Evolutionary conservation across 1,140 invertebrate species (phyloP).

Genomic region (Frieseomelitta varia): DNA sequence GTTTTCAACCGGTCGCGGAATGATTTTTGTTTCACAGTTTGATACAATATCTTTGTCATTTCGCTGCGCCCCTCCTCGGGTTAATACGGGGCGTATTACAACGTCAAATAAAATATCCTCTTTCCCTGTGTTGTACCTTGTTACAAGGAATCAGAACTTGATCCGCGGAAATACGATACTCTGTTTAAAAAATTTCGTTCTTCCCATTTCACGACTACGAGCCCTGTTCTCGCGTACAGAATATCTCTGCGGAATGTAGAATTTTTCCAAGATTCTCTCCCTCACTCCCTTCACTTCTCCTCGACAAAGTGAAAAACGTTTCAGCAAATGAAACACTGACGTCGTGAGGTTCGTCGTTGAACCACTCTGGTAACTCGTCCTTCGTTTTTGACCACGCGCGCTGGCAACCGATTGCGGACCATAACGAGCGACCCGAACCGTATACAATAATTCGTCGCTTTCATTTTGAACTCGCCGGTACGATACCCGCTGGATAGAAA

Average conservation of each 20-base stretch:
- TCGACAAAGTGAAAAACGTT: neutral
- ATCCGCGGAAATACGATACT: neutral
- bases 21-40: neutral
- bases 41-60: neutral
- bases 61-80: neutral
- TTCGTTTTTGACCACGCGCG: neutral
- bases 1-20: neutral
- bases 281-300: no score
- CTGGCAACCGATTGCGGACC: no score
- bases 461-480: no score
- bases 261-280: neutral
- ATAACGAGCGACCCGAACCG: no score
- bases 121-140: neutral
- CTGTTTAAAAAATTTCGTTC: neutral
- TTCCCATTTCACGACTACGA: neutral
- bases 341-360: neutral
- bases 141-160: neutral
- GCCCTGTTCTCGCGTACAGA: no score
- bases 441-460: no score
- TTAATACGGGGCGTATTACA: neutral
- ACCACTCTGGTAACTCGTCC: neutral
- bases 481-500: no score
- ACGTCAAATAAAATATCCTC: neutral
- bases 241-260: neutral
- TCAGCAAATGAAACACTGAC: neutral